Conservation (phyloP, 2,888 invertebrate genomes). For the Tiphia femorata region DNA sequence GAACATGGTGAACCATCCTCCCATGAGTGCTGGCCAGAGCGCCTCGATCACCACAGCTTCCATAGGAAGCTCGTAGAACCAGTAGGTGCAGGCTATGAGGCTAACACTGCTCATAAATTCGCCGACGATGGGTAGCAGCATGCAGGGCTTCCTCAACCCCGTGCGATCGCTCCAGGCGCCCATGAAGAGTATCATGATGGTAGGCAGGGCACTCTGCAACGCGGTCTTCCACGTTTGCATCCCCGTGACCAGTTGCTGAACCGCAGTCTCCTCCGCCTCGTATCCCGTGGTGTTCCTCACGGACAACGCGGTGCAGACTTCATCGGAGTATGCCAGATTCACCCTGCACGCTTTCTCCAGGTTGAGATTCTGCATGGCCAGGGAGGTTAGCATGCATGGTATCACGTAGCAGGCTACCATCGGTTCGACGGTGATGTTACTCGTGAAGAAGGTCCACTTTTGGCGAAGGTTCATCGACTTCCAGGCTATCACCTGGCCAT, state of each 20-base stretch:
- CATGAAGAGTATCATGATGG: constrained; percentile 83
- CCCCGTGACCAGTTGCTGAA: constrained; percentile 76
- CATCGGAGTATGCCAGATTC: constrained; percentile 79
- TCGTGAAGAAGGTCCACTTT: constrained; percentile 73
- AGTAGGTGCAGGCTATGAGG: constrained; percentile 83
- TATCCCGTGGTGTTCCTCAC: constrained; percentile 79
- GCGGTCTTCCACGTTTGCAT: constrained; percentile 91
- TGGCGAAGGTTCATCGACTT: constrained; percentile 72
- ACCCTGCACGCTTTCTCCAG: constrained; percentile 89
- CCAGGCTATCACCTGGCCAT: constrained; percentile 59
- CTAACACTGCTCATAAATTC: constrained; percentile 85
- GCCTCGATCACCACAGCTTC: constrained; percentile 85
- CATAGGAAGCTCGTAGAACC: constrained; percentile 83
- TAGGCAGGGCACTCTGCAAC: constrained; percentile 86
- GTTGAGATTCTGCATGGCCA: constrained; percentile 88
- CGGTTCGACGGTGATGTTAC: constrained; percentile 82
- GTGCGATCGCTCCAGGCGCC: constrained; percentile 77
- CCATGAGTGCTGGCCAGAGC: constrained; percentile 84
- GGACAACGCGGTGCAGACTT: constrained; percentile 83
- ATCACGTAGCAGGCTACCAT: constrained; percentile 81
- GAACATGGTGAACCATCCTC: constrained; percentile 91
- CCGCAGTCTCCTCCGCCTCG: constrained; percentile 74
- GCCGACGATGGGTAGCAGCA: constrained; percentile 85
- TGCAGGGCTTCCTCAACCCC: constrained; percentile 83
- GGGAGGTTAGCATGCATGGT: constrained; percentile 75